Evolutionary conservation across 2,888 invertebrate species (phyloP).

Genomic region (Diarsia dahlii): DNA sequence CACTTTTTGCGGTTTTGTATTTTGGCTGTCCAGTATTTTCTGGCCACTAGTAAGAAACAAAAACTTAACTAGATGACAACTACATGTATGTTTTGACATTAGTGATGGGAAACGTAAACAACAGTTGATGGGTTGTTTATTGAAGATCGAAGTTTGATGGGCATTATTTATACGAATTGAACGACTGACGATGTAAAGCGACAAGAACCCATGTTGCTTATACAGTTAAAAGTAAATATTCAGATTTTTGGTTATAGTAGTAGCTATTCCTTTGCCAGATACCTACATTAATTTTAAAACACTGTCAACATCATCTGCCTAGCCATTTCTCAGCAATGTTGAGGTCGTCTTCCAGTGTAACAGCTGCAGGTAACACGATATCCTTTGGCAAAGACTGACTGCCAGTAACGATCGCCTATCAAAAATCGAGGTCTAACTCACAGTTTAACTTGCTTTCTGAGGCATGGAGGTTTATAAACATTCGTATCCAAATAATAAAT

Average conservation of each 20-base stretch:
- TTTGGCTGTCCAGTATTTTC: too few relatives aligned
- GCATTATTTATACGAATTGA: background rate
- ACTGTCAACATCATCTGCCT: too few relatives aligned
- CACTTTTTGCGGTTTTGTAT: too few relatives aligned
- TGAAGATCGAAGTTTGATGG: background rate
- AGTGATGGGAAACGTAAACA: background rate
- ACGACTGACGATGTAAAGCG: background rate
- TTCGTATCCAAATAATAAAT: background rate
- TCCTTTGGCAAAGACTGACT: background rate
- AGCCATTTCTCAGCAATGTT: too few relatives aligned
- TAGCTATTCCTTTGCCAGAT: background rate
- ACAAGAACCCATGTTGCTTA: background rate
- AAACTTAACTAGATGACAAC: background rate
- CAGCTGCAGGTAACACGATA: background rate
- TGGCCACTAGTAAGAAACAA: background rate
- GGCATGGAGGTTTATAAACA: background rate
- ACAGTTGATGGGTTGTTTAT: background rate
- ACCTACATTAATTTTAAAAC: background rate
- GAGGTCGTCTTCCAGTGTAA: background rate
- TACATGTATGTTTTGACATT: slow-evolving; percentile 3
- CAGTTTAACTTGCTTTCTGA: background rate
- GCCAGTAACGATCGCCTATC: background rate
- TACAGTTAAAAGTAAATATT: too few relatives aligned
- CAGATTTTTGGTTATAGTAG: background rate
- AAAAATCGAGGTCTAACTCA: background rate